Evolutionary conservation across 1,140 invertebrate genomes (phyloP).

Genomic region (Ostrea denselamellosa): DNA sequence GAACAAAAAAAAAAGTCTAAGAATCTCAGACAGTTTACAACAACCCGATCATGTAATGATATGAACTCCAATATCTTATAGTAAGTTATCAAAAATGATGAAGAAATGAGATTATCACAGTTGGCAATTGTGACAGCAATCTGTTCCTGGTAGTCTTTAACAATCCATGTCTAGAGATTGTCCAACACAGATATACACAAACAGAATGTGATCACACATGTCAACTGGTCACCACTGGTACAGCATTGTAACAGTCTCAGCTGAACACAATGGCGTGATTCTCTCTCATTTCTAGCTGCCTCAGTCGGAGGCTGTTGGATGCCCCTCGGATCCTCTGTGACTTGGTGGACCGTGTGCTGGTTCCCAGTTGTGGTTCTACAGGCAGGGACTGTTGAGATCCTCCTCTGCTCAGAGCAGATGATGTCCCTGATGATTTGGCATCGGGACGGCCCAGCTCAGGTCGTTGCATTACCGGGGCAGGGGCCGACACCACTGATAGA

Average conservation of each 20-base stretch:
- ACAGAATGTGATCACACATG: not conserved
- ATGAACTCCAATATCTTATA: conserved; percentile 21
- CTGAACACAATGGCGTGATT: conserved; percentile 72
- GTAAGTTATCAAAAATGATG: not conserved
- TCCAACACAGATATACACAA: not conserved
- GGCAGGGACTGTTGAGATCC: conserved; percentile 54
- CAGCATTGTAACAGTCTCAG: conserved; percentile 52
- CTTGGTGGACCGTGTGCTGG: conserved; percentile 65
- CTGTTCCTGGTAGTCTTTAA: not conserved
- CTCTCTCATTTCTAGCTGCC: conserved; percentile 70
- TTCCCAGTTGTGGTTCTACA: not conserved
- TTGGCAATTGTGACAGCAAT: not conserved
- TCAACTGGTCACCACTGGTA: not conserved
- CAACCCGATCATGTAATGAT: not conserved
- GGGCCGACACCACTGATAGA: conserved; percentile 75
- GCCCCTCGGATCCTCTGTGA: conserved; percentile 68
- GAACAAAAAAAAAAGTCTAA: not conserved
- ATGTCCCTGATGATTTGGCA: conserved; percentile 45
- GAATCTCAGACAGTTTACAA: not conserved
- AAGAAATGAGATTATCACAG: conserved; percentile 27
- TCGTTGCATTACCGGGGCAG: conserved; percentile 70
- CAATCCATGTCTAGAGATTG: not conserved
- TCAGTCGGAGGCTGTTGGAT: conserved; percentile 65
- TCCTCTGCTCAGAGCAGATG: conserved; percentile 50
- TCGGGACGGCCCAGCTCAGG: conserved; percentile 60